Evolutionary conservation across 2,888 invertebrate genomes (phyloP).

Genomic region (Drosophila prolongata): DNA sequence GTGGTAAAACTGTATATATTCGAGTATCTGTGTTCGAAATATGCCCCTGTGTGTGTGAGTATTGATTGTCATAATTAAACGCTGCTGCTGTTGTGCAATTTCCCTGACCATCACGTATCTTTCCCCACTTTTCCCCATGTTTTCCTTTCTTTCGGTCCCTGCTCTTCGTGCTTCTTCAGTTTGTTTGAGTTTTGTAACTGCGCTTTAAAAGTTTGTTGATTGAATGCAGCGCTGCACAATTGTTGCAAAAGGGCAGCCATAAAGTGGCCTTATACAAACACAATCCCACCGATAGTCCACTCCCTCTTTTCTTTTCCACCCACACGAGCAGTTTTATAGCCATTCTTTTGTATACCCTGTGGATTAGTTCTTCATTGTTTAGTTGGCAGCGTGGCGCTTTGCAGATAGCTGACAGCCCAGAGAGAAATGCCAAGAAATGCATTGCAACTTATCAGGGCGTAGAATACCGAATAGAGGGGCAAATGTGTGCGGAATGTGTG

Average conservation of each 20-base stretch:
- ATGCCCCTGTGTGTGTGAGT: slow-evolving; percentile 36
- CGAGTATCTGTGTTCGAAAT: slow-evolving; percentile 7
- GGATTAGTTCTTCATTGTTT: slow-evolving; percentile 79
- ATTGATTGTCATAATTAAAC: slow-evolving; percentile 79
- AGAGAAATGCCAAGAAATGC: slow-evolving; percentile 49
- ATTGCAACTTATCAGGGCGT: slow-evolving; percentile 44
- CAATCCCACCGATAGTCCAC: slow-evolving; percentile 21
- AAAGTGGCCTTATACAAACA: slow-evolving; percentile 68
- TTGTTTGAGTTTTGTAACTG: slow-evolving; percentile 71
- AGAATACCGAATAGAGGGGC: slow-evolving; percentile 7
- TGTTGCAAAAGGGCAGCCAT: slow-evolving; percentile 78
- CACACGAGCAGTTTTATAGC: slow-evolving; percentile 70
- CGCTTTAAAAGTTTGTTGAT: slow-evolving; percentile 78
- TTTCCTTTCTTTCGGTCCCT: slow-evolving; percentile 6
- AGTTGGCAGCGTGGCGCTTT: slow-evolving; percentile 72
- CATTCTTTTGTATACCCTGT: slow-evolving; percentile 77
- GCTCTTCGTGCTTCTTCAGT: slow-evolving; percentile 19
- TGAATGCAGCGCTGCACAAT: slow-evolving; percentile 78
- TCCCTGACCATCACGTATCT: slow-evolving; percentile 48
- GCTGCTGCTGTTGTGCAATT: slow-evolving; percentile 54
- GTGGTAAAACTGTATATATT: slow-evolving; percentile 20
- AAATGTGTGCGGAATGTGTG: slow-evolving; percentile 28
- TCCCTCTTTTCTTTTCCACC: slow-evolving; percentile 11
- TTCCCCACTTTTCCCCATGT: slow-evolving; percentile 6
- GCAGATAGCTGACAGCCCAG: slow-evolving; percentile 59